Evolutionary conservation across 2,113 vertebrate genomes (phyloP).

Genomic region (Fulica atra): DNA sequence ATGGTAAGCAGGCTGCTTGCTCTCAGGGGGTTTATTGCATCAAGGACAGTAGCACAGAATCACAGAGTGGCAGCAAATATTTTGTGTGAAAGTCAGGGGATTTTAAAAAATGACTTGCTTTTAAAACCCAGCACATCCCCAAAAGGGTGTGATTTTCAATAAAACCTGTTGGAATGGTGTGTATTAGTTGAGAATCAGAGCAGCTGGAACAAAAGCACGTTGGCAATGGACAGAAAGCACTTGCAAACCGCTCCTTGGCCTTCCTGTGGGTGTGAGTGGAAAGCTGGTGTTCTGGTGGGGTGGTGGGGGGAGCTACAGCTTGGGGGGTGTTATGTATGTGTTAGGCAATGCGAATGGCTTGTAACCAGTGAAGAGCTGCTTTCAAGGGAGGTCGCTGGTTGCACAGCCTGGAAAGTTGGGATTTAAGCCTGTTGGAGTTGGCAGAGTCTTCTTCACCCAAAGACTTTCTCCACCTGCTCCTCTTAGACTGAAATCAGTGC

Average conservation of each 20-base stretch:
- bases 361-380: not conserved
- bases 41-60: not conserved
- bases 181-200: not conserved
- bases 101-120: not conserved
- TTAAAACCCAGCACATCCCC: not conserved
- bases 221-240: not conserved
- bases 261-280: not conserved
- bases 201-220: not conserved
- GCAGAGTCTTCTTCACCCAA: not conserved
- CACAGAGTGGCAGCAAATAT: not conserved
- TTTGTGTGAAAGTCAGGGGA: not conserved
- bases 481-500: not conserved
- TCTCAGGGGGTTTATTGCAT: not conserved
- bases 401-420: not conserved
- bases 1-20: constrained; percentile 80
- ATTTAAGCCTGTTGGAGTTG: not conserved
- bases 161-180: not conserved
- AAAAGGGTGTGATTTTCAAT: not conserved
- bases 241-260: not conserved
- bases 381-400: not conserved
- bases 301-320: not conserved
- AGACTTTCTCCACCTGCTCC: not conserved
- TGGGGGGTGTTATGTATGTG: not conserved
- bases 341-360: not conserved
- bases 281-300: not conserved